Conservation (phyloP, 2,113 vertebrate species). For the Heterochromis multidens region DNA sequence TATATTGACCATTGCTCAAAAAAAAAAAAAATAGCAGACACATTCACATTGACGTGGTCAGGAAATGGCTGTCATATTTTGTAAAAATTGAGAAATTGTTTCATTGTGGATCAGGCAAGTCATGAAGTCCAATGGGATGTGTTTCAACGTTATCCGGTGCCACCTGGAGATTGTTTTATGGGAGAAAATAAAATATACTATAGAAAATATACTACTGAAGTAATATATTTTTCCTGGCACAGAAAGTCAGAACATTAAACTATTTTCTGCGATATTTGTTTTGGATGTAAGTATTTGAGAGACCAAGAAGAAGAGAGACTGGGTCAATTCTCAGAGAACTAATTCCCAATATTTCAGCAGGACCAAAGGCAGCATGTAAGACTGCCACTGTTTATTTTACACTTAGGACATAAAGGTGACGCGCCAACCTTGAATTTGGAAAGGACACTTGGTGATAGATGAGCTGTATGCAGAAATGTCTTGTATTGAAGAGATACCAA, state of each 20-base stretch:
- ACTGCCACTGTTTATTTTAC: neutral
- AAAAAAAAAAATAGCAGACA: accelerated
- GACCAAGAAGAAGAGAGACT: neutral
- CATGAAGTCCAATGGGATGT: neutral
- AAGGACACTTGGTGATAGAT: neutral
- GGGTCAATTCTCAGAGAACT: neutral
- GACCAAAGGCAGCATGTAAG: neutral
- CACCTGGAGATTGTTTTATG: neutral
- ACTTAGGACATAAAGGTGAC: neutral
- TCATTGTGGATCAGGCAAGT: neutral
- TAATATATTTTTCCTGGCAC: neutral
- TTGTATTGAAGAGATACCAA: neutral
- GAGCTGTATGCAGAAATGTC: neutral
- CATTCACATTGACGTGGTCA: neutral
- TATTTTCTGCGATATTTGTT: no score
- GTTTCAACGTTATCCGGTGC: neutral
- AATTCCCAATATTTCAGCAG: neutral
- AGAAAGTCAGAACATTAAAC: neutral
- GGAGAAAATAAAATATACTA: neutral
- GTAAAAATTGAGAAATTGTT: neutral
- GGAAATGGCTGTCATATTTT: neutral
- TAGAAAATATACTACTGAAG: neutral
- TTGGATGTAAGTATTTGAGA: neutral
- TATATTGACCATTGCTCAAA: no score
- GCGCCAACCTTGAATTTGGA: neutral